Evolutionary conservation across 2,113 vertebrate species (phyloP), one percentile per base, ranked within the genome.

Genomic region (Eulemur macaco): DNA sequence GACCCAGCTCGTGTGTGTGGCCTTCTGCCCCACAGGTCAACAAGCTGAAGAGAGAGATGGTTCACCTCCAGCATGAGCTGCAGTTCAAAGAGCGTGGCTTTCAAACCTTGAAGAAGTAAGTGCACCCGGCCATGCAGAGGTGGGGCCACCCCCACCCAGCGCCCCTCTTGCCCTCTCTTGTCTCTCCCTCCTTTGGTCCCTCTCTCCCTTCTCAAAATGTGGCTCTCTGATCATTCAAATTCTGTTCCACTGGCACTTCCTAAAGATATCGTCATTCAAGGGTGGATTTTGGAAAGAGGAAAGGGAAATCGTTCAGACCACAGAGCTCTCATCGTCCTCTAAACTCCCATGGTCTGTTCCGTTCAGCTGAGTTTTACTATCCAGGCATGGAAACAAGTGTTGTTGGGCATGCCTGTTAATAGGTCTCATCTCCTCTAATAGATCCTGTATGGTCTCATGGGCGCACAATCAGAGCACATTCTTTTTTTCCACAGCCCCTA

Each of bases 61-160:
- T 99, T 98, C 99, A 99, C 45, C 99, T 99, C 98, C 99, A 99
- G 95, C 99, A 99, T 93, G 99, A 99, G 97, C 99, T 99, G 37
- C 99, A 99, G 97, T 99, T 99, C 98, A 99, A 99, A 98, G 99
- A 99, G 96, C 99, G 99, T 97, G 99, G 99, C 97, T 99, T 99
- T 83, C 99, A 99, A 98, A 99, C 99, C 1, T 98, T 99, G 87
- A 99, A 99, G 98, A 99, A 99, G 99, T 99, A 98, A 99, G 99
- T 98, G 71, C 31, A 7, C 23, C 90, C 29, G 0, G n/a, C 88
- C 52, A 18, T 69, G 37, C 56, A 31, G 58, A 52, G 91, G 3
- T 39, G 69, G 71, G 6, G 8, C 14, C 1, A 5, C 11, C 23
- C 94, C 69, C 7, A 0, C 14, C 27, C 6, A 12, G 56, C 85